Base-by-base conservation (phyloP, 2,113 vertebrate genomes). In the Oenanthe melanoleuca region DNA sequence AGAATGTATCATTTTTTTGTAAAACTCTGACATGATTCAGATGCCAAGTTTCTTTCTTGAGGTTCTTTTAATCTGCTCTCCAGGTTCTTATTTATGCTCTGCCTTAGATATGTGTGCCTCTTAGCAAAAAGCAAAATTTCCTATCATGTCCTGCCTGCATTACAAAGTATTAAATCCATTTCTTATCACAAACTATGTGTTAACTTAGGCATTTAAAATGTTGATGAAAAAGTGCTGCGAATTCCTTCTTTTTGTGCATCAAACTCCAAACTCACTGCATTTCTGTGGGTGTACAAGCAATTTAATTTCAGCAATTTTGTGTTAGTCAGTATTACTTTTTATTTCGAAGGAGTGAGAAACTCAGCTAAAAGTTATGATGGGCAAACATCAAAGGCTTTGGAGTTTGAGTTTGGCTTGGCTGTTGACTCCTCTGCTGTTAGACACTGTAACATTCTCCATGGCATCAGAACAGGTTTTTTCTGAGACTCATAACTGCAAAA, bases 241-340 rank as follows among this genome's bases (percentile, higher is more conserved):
- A 86, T 96, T 95, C 60, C 70, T 91, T 97, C 92, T 92, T 77
- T 86, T 95, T 88, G 69, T 89, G 86, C 90, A 86, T 85, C 93
- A 93, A 72, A 96, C 88, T 91, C 60, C 33, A 95, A 97, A 53
- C 71, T 67, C 87, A 95, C 80, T 93, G 81, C 55, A 92, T 87
- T 95, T 91, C 95, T 74, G 94, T 97, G 92, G 94, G 93, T 42
- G 92, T 97, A 86, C 56, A 92, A 96, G 92, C 83, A 96, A 95
- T 95, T 95, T 80, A 86, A 86, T 84, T 84, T 80, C 87, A 95
- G 90, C 53, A 91, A 89, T 96, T 87, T 95, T 71, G 59, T 86
- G 50, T 93, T 88, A 91, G 49, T 94, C 91, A 83, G 75, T 87
- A 86, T 67, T 95, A 66, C 12, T 75, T 88, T 80, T 91, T 92